phyloP scores from a whole-genome alignment of 2,888 invertebrate species.

The Congeria kusceri region DNA sequence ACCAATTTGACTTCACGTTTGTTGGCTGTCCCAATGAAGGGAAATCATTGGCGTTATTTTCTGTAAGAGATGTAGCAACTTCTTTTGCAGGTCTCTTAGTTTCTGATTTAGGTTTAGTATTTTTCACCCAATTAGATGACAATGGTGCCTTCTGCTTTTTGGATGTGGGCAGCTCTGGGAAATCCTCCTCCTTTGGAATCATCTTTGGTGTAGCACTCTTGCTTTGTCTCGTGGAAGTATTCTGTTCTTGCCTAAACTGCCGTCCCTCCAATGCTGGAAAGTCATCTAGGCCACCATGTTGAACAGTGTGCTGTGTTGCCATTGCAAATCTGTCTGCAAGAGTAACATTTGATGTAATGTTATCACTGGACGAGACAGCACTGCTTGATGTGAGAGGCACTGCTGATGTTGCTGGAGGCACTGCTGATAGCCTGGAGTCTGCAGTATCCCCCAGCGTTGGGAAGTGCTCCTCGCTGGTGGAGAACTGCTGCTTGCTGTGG shows the following conservation, averaged over 20 bases:
- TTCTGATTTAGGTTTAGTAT: constrained; percentile 25
- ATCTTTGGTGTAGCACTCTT: constrained; percentile 11
- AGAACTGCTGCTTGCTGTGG: constrained; percentile 30
- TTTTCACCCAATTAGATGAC: constrained; percentile 41
- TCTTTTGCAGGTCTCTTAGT: constrained; percentile 19
- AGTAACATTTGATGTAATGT: constrained; percentile 22
- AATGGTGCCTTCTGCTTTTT: constrained; percentile 28
- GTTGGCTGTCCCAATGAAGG: constrained; percentile 79
- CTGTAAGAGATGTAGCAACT: constrained; percentile 1
- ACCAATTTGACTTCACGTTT: constrained; percentile 31
- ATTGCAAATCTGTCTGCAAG: constrained; percentile 82
- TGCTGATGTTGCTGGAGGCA: constrained; percentile 36
- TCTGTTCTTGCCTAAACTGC: not conserved
- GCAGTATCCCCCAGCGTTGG: constrained; percentile 55
- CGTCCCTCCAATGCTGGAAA: constrained; percentile 66
- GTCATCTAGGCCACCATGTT: constrained; percentile 71
- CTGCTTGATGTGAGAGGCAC: constrained; percentile 30
- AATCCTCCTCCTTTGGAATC: constrained; percentile 54
- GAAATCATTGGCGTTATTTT: constrained; percentile 76
- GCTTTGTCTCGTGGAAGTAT: too few relatives aligned
- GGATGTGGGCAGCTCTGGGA: constrained; percentile 59
- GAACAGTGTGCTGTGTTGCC: constrained; percentile 81
- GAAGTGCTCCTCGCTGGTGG: constrained; percentile 59
- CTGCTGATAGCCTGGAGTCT: constrained; percentile 2
- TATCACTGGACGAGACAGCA: constrained; percentile 22